Evolutionary conservation across 2,797 vertebrate species (phyloP).

Genomic region (Denticeps clupeoides): DNA sequence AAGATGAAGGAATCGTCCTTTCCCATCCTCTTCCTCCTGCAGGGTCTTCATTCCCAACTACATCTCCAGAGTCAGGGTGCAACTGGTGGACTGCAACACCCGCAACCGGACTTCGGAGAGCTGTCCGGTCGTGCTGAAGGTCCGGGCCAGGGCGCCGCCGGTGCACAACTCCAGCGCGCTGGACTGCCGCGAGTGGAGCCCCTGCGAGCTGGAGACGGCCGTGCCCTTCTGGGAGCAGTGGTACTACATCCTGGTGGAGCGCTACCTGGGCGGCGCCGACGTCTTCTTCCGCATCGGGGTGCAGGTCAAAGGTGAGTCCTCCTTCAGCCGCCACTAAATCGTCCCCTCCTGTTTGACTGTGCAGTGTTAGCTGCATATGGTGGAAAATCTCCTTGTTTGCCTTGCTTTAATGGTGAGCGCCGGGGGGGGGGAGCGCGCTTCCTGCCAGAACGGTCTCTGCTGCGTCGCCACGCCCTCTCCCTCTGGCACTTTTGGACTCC

Average conservation of each 20-base stretch:
- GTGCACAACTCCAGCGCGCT: slow-evolving; percentile 86
- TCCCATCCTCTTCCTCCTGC: too few species aligned
- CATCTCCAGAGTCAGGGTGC: slow-evolving; percentile 78
- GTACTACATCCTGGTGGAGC: slow-evolving; percentile 93
- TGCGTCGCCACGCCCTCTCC: slow-evolving; percentile 1
- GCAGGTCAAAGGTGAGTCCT: slow-evolving; percentile 78
- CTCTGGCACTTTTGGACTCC: slow-evolving; percentile 7
- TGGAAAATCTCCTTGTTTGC: neutral
- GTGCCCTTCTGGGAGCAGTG: slow-evolving; percentile 90
- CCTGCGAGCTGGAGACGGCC: slow-evolving; percentile 72
- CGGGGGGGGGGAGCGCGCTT: neutral
- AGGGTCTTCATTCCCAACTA: slow-evolving; percentile 96
- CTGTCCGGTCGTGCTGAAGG: slow-evolving; percentile 82
- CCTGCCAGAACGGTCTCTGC: slow-evolving; percentile 12
- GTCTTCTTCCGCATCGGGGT: slow-evolving; percentile 83
- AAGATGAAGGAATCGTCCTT: too few species aligned
- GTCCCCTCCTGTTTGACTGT: neutral
- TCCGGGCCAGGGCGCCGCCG: slow-evolving; percentile 84
- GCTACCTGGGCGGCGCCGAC: slow-evolving; percentile 58
- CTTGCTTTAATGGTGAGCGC: neutral
- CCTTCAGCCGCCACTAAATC: too few species aligned
- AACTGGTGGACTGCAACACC: slow-evolving; percentile 75
- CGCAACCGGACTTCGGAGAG: slow-evolving; percentile 57
- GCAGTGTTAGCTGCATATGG: neutral
- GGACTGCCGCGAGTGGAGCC: slow-evolving; percentile 68